Evolutionary conservation across 2,797 vertebrate genomes (phyloP).

Genomic region (Poeciliopsis turneri): DNA sequence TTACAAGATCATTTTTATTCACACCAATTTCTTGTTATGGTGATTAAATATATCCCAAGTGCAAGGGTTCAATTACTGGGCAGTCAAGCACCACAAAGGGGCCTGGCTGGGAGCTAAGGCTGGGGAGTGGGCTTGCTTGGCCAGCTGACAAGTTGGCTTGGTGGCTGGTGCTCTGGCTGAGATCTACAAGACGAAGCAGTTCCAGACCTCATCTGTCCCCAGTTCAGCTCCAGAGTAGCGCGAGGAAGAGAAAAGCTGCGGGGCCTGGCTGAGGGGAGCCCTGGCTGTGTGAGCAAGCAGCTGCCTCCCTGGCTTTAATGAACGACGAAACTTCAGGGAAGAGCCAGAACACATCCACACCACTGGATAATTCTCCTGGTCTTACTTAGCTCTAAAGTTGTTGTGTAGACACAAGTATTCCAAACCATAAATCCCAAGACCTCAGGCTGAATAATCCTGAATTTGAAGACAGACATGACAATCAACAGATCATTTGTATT

Average conservation of each 20-base stretch:
- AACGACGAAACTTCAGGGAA: slow-evolving; percentile 55
- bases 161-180: slow-evolving; percentile 73
- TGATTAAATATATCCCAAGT: slow-evolving; percentile 85
- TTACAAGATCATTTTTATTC: slow-evolving; percentile 84
- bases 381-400: slow-evolving; percentile 35
- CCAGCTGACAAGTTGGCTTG: slow-evolving; percentile 51
- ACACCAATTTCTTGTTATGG: slow-evolving; percentile 80
- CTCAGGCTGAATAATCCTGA: slow-evolving; percentile 24
- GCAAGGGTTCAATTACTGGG: slow-evolving; percentile 84
- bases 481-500: slow-evolving; percentile 58
- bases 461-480: slow-evolving; percentile 20
- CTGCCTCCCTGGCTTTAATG: slow-evolving; percentile 71
- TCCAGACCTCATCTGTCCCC: slow-evolving; percentile 68
- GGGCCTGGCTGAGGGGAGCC: slow-evolving; percentile 74
- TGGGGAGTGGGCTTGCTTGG: slow-evolving; percentile 61
- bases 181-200: slow-evolving; percentile 59
- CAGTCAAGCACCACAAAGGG: slow-evolving; percentile 77
- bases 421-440: slow-evolving; percentile 53
- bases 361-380: slow-evolving; percentile 8
- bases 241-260: slow-evolving; percentile 71
- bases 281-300: slow-evolving; percentile 71
- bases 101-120: slow-evolving; percentile 63
- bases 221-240: slow-evolving; percentile 51
- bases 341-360: slow-evolving; percentile 45
- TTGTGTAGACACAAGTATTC: slow-evolving; percentile 46